Evolutionary conservation across 2,113 vertebrate genomes (phyloP).

Genomic region (Acinonyx jubatus): DNA sequence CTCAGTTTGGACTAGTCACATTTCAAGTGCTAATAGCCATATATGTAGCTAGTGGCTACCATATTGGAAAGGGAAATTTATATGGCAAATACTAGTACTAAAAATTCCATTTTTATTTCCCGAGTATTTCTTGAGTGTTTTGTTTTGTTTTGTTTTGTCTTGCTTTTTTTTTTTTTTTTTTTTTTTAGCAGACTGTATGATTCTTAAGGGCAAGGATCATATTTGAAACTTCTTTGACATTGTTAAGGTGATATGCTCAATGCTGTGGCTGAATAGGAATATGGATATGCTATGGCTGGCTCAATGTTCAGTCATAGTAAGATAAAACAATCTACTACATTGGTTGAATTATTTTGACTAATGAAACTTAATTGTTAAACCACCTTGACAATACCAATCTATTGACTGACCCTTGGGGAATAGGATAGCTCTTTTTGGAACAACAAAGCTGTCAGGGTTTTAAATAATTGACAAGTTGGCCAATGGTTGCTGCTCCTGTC

Average conservation of each 20-base stretch:
- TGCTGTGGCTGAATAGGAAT: neutral
- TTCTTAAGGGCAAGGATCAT: neutral
- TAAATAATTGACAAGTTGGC: slow-evolving; percentile 65
- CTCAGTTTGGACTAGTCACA: neutral
- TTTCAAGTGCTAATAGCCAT: neutral
- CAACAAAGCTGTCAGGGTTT: slow-evolving; percentile 71
- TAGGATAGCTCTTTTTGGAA: slow-evolving; percentile 50
- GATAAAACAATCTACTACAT: neutral
- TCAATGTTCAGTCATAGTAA: neutral
- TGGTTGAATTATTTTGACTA: slow-evolving; percentile 45
- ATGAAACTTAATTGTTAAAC: slow-evolving; percentile 50
- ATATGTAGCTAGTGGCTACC: neutral
- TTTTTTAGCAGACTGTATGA: neutral
- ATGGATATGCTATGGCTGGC: neutral
- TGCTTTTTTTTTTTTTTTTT: neutral
- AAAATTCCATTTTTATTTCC: slow-evolving; percentile 2
- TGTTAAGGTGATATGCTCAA: neutral
- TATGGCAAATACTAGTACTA: neutral
- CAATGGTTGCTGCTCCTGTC: slow-evolving; percentile 54
- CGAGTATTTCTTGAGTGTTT: neutral
- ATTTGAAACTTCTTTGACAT: neutral
- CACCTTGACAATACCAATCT: neutral
- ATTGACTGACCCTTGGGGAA: slow-evolving; percentile 35
- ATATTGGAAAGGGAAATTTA: neutral
- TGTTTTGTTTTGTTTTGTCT: neutral